A percentile compares a stretch with the other conserved stretches of the same genome.
These are phyloP conservation scores for Muraenolepis orangiensis DNA, from an alignment of 2,797 vertebrate species.

Conservation along the genomic window DNA sequence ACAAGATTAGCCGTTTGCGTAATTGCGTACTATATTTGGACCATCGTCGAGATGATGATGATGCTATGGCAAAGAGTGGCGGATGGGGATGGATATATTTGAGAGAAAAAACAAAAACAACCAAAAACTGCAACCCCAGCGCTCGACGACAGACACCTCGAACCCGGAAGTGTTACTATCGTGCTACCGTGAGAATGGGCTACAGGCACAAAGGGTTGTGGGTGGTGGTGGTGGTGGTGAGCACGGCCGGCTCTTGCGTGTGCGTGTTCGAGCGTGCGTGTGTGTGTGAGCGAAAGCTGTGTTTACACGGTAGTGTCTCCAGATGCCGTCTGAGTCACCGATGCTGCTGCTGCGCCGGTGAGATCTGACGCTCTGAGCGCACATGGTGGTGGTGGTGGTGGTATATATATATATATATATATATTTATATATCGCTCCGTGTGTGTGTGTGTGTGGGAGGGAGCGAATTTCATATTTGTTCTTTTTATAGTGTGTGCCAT, in stretches of 20 bases:
- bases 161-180: background rate
- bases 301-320: constrained; percentile 48
- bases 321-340: constrained; percentile 47
- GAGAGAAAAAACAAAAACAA: no score
- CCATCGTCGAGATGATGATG: no score
- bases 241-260: no score
- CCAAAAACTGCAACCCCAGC: background rate
- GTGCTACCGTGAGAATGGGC: background rate
- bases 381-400: no score
- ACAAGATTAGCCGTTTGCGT: background rate
- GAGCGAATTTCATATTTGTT: constrained; percentile 12
- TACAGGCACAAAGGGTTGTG: background rate
- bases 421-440: background rate
- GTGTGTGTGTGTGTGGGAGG: constrained; percentile 7
- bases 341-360: background rate
- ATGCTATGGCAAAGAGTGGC: no score
- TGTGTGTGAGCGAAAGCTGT: constrained; percentile 34
- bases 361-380: constrained; percentile 32
- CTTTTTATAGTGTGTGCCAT: background rate
- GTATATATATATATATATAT: no score
- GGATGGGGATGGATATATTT: no score
- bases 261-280: background rate
- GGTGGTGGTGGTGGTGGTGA: no score
- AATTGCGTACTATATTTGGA: no score
- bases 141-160: no score